Evolutionary conservation across 2,113 vertebrate genomes (phyloP), one percentile per base, ranked within the genome.

Genomic region (Pionites leucogaster): DNA sequence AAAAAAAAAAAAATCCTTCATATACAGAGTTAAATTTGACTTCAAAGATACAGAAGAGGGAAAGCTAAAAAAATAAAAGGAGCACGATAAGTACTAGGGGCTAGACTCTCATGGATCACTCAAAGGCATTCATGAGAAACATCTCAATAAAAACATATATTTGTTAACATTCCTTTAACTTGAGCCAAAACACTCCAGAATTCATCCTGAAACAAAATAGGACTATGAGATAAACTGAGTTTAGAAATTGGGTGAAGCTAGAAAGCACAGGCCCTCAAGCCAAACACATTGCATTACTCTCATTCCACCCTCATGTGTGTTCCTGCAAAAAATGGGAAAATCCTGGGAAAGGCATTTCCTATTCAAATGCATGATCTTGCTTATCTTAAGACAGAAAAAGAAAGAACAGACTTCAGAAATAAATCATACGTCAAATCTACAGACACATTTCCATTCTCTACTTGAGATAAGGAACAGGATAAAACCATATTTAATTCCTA

Each of bases 91-190:
- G 2, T 33, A 84, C 74, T 35, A 62, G 20, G 13, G 37, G 22
- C 15, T 74, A 52, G 14, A 41, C 24, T 74, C 62, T 81, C 29
- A 64, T 4, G 11, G 31, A 60, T 86, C 67, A 79, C 39, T 65
- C 7, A 13, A 79, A 88, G 37, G 47, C 1, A 3, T 64, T 87
- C 31, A 70, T 63, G 57, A 59, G 57, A 37, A 78, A 92, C 46
- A 16, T 33, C 80, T 91, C 39, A 79, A 29, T 82, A 91, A 90
- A 96, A 94, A 60, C 20, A 59, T 31, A 9, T 50, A 60, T 82
- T 86, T 95, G 41, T 75, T 96, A 95, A 91, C 50, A 78, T 90
- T 94, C n/a, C 47, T 93, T 67, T 83, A 90, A 84, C 29, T 47
- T 68, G 60, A 84, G 28, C 70, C 39, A 82, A 93, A 78, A 31